These are phyloP conservation scores for Tipula helvola DNA, from an alignment of 2,888 invertebrate genomes.

Conservation along the genomic window DNA sequence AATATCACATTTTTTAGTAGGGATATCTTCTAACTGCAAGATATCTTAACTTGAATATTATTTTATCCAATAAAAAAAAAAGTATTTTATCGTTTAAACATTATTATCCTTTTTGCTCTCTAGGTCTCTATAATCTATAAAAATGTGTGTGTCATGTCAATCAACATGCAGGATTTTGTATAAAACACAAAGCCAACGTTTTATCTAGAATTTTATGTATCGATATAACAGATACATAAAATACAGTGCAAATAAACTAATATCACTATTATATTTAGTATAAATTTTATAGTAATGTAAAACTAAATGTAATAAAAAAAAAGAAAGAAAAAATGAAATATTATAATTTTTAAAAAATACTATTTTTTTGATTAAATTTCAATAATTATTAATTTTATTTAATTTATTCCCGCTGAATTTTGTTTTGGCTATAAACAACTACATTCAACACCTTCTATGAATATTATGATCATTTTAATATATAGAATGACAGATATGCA, in stretches of 20 bases:
- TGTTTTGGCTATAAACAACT: neutral
- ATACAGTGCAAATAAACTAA: neutral
- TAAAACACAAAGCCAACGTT: constrained; percentile 4
- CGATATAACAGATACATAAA: neutral
- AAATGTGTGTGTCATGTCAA: constrained; percentile 26
- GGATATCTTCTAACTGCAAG: constrained; percentile 16
- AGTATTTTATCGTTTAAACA: neutral
- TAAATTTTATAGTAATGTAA: neutral
- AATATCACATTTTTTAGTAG: constrained; percentile 20
- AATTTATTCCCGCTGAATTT: constrained; percentile 4
- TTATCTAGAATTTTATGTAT: neutral
- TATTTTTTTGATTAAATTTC: neutral
- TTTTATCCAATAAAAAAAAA: constrained; percentile 16
- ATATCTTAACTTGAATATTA: constrained; percentile 15
- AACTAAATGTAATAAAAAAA: neutral
- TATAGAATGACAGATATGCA: neutral
- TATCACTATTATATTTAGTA: neutral
- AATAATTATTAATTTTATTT: constrained; percentile 4
- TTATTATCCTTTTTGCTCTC: constrained; percentile 4
- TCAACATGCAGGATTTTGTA: constrained; percentile 21
- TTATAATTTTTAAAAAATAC: neutral
- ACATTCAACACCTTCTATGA: neutral
- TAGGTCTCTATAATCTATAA: constrained; percentile 19
- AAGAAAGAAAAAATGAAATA: neutral
- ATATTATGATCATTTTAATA: constrained; percentile 5